Base-by-base conservation (phyloP, 2,888 invertebrate species). In the Timema podura region DNA sequence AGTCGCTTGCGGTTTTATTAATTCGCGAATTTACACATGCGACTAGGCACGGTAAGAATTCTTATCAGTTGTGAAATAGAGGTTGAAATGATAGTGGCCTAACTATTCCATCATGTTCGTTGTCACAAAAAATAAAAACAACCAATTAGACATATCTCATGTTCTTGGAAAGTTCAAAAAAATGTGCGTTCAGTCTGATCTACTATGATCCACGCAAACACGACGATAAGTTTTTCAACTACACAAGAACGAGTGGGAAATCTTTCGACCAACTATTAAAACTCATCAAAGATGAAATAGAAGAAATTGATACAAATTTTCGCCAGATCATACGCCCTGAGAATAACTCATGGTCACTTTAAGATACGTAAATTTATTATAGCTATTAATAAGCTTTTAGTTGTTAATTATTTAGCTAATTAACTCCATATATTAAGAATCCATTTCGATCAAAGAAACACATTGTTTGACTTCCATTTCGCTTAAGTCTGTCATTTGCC, bases 251-350 rank as follows among this genome's bases (percentile, higher is more conserved):
- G 67, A 51, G 67, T 67, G 51, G 16, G 30, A 49, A 51, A 51
- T 67, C 51, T 8, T 67, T 67, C 67, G 44, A 51, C 67, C 49
- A 67, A 51, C 51, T 67, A 10, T 49, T 51, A 51, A 49, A 51
- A 16, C 16, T 48, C 0, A 51, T 45, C 44, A 51, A 3, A 16
- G 48, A 65, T 30, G 30, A 10, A 65, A 65, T 48, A 65, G 65
- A 48, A 48, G 65, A 49, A 65, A 65, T 46, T 5, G 65, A 64
- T 46, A 54, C 54, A 1, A 54, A 54, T 16, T 54, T 9, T 5
- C 54, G n/a, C 5, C 54, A 54, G 13, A 54, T n/a, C n/a, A 6
- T 54, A 64, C 45, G 64, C 64, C 46, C 64, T 64, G 64, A 44
- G 46, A 2, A 64, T 46, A 64, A 46, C 30, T 45, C 6, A 10